These are phyloP conservation scores for Aplodontia rufa DNA, from an alignment of 2,113 vertebrate genomes.

Conservation along the genomic window DNA sequence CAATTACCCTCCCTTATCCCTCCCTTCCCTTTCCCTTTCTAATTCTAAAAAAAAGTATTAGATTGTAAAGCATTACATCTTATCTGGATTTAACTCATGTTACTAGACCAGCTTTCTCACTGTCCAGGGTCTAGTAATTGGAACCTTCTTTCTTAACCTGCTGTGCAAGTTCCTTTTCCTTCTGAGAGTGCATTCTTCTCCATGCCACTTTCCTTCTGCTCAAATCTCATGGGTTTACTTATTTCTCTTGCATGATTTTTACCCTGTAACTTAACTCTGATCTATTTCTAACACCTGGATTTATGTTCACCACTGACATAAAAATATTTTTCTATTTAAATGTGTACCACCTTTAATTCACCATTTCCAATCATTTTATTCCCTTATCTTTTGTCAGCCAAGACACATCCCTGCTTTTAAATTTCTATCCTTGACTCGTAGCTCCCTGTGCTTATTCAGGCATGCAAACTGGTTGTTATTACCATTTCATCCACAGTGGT, in stretches of 20 bases:
- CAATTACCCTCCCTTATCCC: too few relatives aligned
- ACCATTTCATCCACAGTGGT: fast-evolving
- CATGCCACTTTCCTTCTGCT: not conserved
- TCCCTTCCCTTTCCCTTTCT: too few relatives aligned
- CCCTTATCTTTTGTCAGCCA: not conserved
- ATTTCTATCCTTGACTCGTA: not conserved
- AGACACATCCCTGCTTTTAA: not conserved
- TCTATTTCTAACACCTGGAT: not conserved
- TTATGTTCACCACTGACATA: not conserved
- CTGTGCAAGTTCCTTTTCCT: not conserved
- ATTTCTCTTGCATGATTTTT: not conserved
- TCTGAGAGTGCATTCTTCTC: not conserved
- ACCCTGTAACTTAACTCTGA: not conserved
- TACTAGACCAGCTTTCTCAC: too few relatives aligned
- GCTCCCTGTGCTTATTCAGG: not conserved
- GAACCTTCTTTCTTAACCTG: not conserved
- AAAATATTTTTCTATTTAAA: not conserved
- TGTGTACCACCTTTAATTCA: not conserved
- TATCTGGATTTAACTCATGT: too few relatives aligned
- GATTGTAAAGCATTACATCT: too few relatives aligned
- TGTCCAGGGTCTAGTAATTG: too few relatives aligned
- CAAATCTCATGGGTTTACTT: not conserved
- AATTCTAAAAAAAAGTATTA: too few relatives aligned
- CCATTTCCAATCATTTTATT: not conserved
- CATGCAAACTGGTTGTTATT: not conserved